Percentiles rank a stretch among this genome's conserved stretches.
Evolutionary conservation across 2,113 vertebrate genomes (phyloP).

Genomic region (Thomomys bottae): DNA sequence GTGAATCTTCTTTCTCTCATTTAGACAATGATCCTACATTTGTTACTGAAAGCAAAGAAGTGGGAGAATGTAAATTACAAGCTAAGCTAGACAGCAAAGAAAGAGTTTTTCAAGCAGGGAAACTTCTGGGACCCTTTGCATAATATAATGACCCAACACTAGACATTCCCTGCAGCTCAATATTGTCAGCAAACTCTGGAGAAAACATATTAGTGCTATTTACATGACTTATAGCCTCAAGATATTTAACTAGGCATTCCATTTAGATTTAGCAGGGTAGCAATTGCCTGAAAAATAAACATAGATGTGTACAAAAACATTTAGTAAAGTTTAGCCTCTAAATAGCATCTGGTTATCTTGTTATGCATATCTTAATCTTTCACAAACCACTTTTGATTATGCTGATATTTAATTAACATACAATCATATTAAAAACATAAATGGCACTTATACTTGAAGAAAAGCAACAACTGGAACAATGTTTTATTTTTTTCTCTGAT

Average conservation of each 20-base stretch:
- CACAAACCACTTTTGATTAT: conserved; percentile 81
- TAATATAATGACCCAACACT: conserved; percentile 65
- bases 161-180: conserved; percentile 60
- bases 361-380: conserved; percentile 82
- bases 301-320: conserved; percentile 85
- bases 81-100: background rate
- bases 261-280: conserved; percentile 86
- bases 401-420: conserved; percentile 81
- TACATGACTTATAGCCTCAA: conserved; percentile 80
- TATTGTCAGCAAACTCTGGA: conserved; percentile 75
- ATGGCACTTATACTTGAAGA: conserved; percentile 60
- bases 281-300: conserved; percentile 86
- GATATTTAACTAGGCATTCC: conserved; percentile 87
- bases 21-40: background rate
- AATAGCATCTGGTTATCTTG: conserved; percentile 81
- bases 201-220: conserved; percentile 85
- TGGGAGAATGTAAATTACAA: conserved; percentile 44
- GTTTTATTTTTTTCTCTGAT: background rate
- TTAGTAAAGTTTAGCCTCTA: conserved; percentile 84
- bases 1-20: background rate
- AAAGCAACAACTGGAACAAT: conserved; percentile 1
- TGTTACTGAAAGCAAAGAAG: conserved; percentile 18
- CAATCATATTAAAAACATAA: conserved; percentile 77
- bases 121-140: conserved; percentile 48
- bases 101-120: conserved; percentile 41